Evolutionary conservation across 2,113 vertebrate genomes (phyloP).

Genomic region (Archilochus colubris): DNA sequence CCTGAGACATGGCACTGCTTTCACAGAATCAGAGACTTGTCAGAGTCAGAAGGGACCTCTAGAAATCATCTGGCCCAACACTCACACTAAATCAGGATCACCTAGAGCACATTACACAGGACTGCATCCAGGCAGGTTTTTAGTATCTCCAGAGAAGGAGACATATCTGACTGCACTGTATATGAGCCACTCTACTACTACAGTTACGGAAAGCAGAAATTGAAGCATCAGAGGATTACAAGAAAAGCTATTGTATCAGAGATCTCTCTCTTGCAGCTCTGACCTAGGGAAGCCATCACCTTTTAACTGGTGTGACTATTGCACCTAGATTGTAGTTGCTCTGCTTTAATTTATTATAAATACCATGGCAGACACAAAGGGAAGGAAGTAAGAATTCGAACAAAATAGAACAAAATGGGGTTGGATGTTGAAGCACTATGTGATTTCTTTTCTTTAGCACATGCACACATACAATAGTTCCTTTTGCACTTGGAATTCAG

Average conservation of each 20-base stretch:
- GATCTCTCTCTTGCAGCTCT: neutral
- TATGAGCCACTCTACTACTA: neutral
- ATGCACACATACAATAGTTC: accelerated
- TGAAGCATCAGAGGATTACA: neutral
- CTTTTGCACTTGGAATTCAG: conserved; percentile 6
- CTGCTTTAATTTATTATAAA: neutral
- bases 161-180: neutral
- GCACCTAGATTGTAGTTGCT: neutral
- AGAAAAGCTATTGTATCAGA: neutral
- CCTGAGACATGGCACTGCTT: too few relatives aligned
- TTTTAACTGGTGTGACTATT: neutral
- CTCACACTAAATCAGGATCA: too few relatives aligned
- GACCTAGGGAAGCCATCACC: neutral
- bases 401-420: neutral
- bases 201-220: neutral
- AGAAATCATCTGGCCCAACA: too few relatives aligned
- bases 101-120: too few relatives aligned
- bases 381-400: neutral
- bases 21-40: too few relatives aligned
- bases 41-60: too few relatives aligned
- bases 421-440: neutral
- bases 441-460: neutral
- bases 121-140: too few relatives aligned
- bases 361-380: neutral
- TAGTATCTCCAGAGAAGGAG: too few relatives aligned